Evolutionary conservation across 2,113 vertebrate species (phyloP).

Genomic region (Dasyprocta punctata): DNA sequence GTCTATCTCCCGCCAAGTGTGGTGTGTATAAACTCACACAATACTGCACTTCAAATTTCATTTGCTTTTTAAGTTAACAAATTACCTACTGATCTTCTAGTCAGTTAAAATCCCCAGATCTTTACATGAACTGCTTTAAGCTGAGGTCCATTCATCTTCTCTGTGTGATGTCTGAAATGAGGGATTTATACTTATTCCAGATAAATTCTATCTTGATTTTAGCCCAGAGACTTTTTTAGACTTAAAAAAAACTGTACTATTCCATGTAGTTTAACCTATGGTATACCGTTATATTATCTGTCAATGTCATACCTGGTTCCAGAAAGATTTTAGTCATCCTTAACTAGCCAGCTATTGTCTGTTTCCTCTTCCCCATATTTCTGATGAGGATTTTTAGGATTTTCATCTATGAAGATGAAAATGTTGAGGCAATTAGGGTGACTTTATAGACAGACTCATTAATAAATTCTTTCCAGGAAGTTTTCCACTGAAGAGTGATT

Average conservation of each 20-base stretch:
- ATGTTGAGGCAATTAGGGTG: not conserved
- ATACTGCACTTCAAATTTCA: not conserved
- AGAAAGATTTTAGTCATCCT: not conserved
- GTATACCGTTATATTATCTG: not conserved
- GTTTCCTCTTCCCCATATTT: not conserved
- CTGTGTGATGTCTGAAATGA: not conserved
- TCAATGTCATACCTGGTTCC: not conserved
- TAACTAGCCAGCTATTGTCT: not conserved
- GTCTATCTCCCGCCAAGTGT: not conserved
- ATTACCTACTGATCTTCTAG: not conserved
- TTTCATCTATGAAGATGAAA: not conserved
- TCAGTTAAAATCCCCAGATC: not conserved
- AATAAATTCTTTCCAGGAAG: not conserved
- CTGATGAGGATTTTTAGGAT: not conserved
- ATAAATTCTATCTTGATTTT: not conserved
- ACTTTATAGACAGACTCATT: not conserved
- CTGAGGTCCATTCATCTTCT: not conserved
- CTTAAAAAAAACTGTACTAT: not conserved
- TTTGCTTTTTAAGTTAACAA: not conserved
- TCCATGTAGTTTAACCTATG: not conserved
- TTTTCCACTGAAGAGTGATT: not conserved
- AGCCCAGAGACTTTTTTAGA: not conserved
- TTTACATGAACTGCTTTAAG: not conserved
- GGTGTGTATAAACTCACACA: not conserved
- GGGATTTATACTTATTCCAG: not conserved